Evolutionary conservation across 2,888 invertebrate genomes (phyloP).

Genomic region (Cylindroiulus punctatus): DNA sequence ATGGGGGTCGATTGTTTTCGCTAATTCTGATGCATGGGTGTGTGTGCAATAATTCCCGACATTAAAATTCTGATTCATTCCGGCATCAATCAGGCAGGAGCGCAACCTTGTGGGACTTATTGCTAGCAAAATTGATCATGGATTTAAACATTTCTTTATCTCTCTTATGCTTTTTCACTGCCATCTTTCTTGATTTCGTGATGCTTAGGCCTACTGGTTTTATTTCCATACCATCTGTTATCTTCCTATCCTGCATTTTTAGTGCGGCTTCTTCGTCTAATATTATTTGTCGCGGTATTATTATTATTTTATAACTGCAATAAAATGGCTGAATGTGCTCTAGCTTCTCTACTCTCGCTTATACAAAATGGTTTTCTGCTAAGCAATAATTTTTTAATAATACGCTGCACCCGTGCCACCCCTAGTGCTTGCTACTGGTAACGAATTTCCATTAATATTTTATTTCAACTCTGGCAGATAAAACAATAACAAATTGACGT

Average conservation of each 20-base stretch:
- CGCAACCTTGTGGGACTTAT: not conserved
- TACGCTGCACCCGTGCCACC: not conserved
- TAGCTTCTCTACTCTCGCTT: not conserved
- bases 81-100: not conserved
- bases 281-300: not conserved
- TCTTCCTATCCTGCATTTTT: not conserved
- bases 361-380: slow-evolving; percentile 11
- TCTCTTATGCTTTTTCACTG: not conserved
- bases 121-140: not conserved
- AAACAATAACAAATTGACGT: not conserved
- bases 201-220: not conserved
- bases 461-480: not conserved
- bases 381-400: slow-evolving; percentile 24
- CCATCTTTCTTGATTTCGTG: not conserved
- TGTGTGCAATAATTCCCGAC: slow-evolving; percentile 7
- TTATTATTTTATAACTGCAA: slow-evolving; percentile 18
- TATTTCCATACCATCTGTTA: slow-evolving; percentile 32
- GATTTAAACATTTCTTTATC: not conserved
- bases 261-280: not conserved
- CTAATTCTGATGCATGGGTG: slow-evolving; percentile 13
- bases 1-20: not conserved
- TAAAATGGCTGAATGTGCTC: not conserved
- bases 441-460: slow-evolving; percentile 42
- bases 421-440: not conserved
- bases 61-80: not conserved